Evolutionary conservation across 2,888 invertebrate species (phyloP).

Genomic region (Scaptomyza polygonia): DNA sequence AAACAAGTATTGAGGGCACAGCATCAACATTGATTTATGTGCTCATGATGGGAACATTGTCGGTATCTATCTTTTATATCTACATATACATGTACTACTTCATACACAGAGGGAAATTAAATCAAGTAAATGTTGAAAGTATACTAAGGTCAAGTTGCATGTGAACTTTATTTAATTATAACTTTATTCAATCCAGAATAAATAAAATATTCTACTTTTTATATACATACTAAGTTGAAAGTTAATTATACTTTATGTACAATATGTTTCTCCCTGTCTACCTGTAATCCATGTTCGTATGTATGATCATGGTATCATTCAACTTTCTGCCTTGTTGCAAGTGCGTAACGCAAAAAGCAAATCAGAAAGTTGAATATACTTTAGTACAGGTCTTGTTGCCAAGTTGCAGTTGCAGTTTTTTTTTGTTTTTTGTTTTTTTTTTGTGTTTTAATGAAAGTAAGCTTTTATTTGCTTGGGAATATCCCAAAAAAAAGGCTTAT

Average conservation of each 20-base stretch:
- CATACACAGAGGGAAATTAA: neutral
- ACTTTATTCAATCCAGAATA: too few species aligned
- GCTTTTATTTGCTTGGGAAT: conserved; percentile 18
- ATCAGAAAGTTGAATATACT: conserved; percentile 16
- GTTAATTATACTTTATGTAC: neutral
- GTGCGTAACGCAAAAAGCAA: conserved; percentile 60
- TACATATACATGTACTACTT: conserved; percentile 21
- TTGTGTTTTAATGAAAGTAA: conserved; percentile 19
- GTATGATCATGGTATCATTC: conserved; percentile 27
- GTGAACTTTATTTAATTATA: neutral
- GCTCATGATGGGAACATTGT: conserved; percentile 46
- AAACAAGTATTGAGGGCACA: conserved; percentile 65
- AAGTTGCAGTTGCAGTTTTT: conserved; percentile 1
- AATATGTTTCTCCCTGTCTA: neutral
- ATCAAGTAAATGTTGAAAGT: neutral
- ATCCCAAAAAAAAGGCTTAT: neutral
- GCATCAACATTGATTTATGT: conserved; percentile 70
- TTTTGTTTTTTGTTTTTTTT: neutral
- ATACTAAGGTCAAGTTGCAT: neutral
- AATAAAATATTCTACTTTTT: neutral
- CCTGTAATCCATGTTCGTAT: conserved; percentile 1
- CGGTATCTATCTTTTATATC: conserved; percentile 30
- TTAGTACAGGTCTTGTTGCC: neutral
- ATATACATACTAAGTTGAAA: neutral
- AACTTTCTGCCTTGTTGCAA: conserved; percentile 47